These are phyloP conservation scores for Salvelinus alpinus DNA, from an alignment of 2,113 vertebrate genomes.

Conservation along the genomic window DNA sequence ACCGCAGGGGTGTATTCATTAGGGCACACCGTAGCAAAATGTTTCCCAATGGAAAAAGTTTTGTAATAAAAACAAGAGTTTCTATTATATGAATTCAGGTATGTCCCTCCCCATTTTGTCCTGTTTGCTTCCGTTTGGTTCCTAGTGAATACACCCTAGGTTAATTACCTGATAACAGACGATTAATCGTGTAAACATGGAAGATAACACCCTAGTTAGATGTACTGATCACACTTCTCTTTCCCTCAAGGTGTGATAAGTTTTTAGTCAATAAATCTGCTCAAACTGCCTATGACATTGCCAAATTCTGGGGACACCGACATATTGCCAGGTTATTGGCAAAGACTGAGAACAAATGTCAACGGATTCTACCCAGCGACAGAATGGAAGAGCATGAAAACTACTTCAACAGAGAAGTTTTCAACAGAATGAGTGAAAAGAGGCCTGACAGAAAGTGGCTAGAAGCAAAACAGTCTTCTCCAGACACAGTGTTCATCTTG, in stretches of 20 bases:
- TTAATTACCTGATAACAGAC: no score
- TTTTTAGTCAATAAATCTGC: slow-evolving; percentile 80
- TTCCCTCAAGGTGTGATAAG: slow-evolving; percentile 78
- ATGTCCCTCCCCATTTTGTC: neutral
- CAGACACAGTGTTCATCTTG: slow-evolving; percentile 81
- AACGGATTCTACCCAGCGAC: slow-evolving; percentile 52
- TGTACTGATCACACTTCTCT: neutral
- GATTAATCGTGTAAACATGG: no score
- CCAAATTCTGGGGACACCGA: slow-evolving; percentile 91
- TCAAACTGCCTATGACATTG: slow-evolving; percentile 89
- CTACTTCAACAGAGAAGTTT: slow-evolving; percentile 84
- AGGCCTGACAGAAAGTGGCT: slow-evolving; percentile 83
- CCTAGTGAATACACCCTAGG: neutral
- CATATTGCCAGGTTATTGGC: slow-evolving; percentile 80
- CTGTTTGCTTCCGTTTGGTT: neutral
- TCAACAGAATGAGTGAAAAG: slow-evolving; percentile 85
- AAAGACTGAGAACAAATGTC: slow-evolving; percentile 51
- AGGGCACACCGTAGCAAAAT: no score
- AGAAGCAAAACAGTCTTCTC: slow-evolving; percentile 70
- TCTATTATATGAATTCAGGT: neutral
- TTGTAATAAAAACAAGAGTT: no score
- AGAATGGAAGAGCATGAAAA: slow-evolving; percentile 69
- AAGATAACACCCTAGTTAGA: no score
- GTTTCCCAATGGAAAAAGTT: no score
- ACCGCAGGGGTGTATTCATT: no score